Conservation (phyloP, 2,888 invertebrate species). For the Catonia carolina region DNA sequence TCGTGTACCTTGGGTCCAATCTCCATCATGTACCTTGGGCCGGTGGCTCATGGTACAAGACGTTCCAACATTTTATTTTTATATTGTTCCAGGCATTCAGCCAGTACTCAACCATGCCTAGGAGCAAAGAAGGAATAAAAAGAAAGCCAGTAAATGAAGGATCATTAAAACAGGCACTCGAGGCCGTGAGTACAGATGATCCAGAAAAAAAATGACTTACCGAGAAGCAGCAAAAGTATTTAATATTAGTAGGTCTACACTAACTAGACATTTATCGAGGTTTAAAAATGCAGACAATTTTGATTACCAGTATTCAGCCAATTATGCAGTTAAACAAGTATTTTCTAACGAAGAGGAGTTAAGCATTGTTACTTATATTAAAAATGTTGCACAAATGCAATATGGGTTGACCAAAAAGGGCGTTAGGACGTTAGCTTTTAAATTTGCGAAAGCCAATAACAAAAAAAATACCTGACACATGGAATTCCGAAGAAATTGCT, state of each 20-base stretch:
- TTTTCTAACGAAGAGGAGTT: not conserved
- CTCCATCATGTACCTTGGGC: too few species aligned
- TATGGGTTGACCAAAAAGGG: slow-evolving; percentile 5
- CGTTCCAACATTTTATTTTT: not conserved
- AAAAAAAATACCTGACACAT: not conserved
- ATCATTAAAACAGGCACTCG: not conserved
- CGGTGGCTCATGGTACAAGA: not conserved
- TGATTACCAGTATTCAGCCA: not conserved
- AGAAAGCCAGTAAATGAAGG: not conserved
- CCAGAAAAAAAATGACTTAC: not conserved
- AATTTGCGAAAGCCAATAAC: not conserved
- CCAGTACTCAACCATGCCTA: not conserved
- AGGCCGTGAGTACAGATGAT: not conserved
- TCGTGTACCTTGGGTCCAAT: not conserved
- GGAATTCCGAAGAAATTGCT: not conserved
- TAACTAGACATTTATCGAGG: not conserved
- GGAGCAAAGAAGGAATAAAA: not conserved
- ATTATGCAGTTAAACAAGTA: not conserved
- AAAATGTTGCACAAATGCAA: not conserved
- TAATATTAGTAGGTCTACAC: not conserved
- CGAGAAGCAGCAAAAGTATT: not conserved
- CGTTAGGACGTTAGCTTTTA: not conserved
- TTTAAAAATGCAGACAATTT: not conserved
- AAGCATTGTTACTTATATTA: not conserved
- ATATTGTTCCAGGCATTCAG: too few species aligned